These are phyloP conservation scores for Barnardius zonarius DNA, from an alignment of 2,113 vertebrate species.

Conservation along the genomic window DNA sequence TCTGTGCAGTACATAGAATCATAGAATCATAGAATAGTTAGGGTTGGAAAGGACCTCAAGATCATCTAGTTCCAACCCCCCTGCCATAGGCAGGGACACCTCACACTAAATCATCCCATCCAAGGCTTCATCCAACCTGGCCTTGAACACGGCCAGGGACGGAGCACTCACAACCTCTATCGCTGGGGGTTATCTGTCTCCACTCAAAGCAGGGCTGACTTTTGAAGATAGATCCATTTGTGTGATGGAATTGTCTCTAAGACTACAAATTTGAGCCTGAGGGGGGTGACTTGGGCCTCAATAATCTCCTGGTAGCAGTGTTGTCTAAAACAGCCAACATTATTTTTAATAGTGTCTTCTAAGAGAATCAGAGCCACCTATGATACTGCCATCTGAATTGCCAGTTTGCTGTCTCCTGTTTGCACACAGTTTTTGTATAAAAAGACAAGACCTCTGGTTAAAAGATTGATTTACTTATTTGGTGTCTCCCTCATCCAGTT, in stretches of 20 bases:
- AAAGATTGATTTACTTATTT: not conserved
- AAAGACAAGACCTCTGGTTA: not conserved
- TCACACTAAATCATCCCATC: too few species aligned
- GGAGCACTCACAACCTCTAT: too few species aligned
- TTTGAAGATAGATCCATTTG: not conserved
- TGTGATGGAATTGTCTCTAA: not conserved
- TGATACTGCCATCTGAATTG: not conserved
- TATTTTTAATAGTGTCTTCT: not conserved
- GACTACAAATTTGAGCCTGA: not conserved
- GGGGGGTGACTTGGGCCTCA: not conserved
- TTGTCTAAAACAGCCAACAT: not conserved
- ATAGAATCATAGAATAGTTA: too few species aligned
- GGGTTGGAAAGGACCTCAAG: too few species aligned
- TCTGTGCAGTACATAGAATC: not conserved
- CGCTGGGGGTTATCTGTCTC: not conserved
- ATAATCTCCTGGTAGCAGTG: not conserved
- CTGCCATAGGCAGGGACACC: too few species aligned
- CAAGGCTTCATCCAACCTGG: too few species aligned
- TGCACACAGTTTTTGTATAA: fast-evolving
- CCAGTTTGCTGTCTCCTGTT: not conserved
- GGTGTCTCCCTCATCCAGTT: not conserved
- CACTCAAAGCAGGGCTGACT: not conserved
- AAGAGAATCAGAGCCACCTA: not conserved
- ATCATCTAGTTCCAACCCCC: too few species aligned
- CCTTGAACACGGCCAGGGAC: too few species aligned